A percentile compares a stretch with the other conserved stretches of the same genome.
Evolutionary conservation across 2,888 invertebrate genomes (phyloP).

Genomic region (Stenchaetothrips biformis): DNA sequence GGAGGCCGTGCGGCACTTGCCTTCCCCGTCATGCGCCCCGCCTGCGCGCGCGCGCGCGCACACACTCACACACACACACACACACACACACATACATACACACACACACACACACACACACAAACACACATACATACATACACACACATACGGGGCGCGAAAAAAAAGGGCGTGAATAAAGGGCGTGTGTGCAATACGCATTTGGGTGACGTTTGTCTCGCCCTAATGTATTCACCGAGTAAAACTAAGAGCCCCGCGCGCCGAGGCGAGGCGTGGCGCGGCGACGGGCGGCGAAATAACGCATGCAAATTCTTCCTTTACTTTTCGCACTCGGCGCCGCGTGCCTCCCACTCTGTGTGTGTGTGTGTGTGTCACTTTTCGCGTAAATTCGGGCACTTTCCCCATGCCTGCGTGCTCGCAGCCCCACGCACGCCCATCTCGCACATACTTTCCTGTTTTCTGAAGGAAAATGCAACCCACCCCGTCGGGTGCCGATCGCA

Average conservation of each 20-base stretch:
- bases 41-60: background rate
- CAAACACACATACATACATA: background rate
- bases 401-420: background rate
- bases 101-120: background rate
- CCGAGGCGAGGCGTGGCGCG: background rate
- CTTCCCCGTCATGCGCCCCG: background rate
- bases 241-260: slow-evolving; percentile 1
- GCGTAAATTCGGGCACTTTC: slow-evolving; percentile 20
- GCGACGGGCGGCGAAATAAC: background rate
- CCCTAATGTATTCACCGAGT: slow-evolving; percentile 22
- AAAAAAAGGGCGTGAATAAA: background rate
- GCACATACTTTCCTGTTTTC: too few species aligned
- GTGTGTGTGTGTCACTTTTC: slow-evolving; percentile 10
- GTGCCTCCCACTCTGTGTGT: background rate
- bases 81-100: background rate
- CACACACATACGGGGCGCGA: background rate
- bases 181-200: background rate
- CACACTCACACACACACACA: background rate
- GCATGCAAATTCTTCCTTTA: slow-evolving; percentile 25
- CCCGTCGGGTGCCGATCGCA: too few species aligned
- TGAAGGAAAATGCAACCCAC: too few species aligned
- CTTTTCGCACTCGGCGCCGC: background rate
- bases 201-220: slow-evolving; percentile 18
- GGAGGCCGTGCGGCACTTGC: background rate
- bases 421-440: background rate